Percentiles rank a stretch among this genome's conserved stretches.
These are phyloP conservation scores for Athene cunicularia DNA, from an alignment of 2,113 vertebrate genomes.

Conservation along the genomic window DNA sequence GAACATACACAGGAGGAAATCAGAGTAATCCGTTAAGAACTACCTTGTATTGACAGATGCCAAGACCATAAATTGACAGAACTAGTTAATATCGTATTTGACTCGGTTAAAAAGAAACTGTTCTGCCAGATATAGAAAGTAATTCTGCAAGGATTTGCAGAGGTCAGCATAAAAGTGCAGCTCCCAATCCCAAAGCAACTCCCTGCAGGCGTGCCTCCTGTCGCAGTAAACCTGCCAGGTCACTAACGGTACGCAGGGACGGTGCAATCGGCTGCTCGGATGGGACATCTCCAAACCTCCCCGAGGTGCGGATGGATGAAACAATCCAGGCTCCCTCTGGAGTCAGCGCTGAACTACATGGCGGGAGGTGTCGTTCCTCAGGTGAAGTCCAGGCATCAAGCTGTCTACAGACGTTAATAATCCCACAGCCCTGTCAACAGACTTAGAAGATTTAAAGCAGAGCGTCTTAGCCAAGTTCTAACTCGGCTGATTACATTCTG, in stretches of 20 bases:
- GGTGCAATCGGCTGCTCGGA: not conserved
- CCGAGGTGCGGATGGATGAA: not conserved
- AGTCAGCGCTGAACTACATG: not conserved
- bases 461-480: not conserved
- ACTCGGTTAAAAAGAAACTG: not conserved
- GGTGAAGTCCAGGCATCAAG: not conserved
- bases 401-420: not conserved
- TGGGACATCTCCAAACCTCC: not conserved
- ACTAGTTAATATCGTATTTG: not conserved
- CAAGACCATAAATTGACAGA: rapidly evolving
- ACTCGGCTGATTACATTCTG: not conserved
- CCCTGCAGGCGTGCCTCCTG: not conserved
- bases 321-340: not conserved
- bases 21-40: not conserved
- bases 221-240: not conserved
- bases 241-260: rapidly evolving
- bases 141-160: not conserved
- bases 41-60: not conserved
- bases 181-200: not conserved
- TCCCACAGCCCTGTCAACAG: not conserved
- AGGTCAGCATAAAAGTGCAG: not conserved
- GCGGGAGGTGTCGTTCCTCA: not conserved
- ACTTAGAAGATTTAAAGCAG: not conserved
- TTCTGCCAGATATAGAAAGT: not conserved
- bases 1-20: not conserved